phyloP scores from a whole-genome alignment of 2,113 vertebrate genomes.

The Raja brachyura region DNA sequence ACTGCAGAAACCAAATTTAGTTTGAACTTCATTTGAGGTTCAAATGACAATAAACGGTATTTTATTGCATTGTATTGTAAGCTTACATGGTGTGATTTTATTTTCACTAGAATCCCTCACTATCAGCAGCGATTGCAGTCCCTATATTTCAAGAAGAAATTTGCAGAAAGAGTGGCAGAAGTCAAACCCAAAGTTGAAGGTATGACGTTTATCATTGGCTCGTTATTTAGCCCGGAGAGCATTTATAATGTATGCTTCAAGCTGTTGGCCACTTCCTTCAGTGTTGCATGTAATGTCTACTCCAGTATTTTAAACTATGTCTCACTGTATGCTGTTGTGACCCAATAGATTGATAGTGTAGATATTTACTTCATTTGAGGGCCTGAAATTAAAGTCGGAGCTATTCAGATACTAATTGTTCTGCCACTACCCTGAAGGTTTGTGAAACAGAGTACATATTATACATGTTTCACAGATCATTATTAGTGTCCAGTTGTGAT shows the following conservation, averaged over 20 bases:
- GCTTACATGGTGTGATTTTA: slow-evolving; percentile 13
- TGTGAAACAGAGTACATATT: background rate
- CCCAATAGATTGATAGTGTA: background rate
- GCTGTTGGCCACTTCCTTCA: background rate
- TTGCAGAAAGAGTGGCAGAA: slow-evolving; percentile 96
- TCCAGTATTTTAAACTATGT: background rate
- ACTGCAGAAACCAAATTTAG: too few species aligned
- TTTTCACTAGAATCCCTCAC: slow-evolving; percentile 81
- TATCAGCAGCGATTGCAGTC: slow-evolving; percentile 95
- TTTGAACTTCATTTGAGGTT: too few species aligned
- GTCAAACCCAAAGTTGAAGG: slow-evolving; percentile 98
- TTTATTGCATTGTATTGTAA: too few species aligned
- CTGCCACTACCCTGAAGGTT: background rate
- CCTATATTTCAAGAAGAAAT: slow-evolving; percentile 98
- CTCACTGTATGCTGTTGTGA: background rate
- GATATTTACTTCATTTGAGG: background rate
- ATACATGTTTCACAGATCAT: background rate
- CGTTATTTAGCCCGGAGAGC: background rate
- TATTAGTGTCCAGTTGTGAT: background rate
- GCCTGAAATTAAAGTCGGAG: background rate
- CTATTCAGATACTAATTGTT: background rate
- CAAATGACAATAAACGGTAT: too few species aligned
- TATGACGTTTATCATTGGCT: slow-evolving; percentile 47
- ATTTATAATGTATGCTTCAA: background rate
- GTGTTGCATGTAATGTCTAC: background rate